phyloP scores from a whole-genome alignment of 2,113 vertebrate genomes.

The Cynopterus brachyotis region DNA sequence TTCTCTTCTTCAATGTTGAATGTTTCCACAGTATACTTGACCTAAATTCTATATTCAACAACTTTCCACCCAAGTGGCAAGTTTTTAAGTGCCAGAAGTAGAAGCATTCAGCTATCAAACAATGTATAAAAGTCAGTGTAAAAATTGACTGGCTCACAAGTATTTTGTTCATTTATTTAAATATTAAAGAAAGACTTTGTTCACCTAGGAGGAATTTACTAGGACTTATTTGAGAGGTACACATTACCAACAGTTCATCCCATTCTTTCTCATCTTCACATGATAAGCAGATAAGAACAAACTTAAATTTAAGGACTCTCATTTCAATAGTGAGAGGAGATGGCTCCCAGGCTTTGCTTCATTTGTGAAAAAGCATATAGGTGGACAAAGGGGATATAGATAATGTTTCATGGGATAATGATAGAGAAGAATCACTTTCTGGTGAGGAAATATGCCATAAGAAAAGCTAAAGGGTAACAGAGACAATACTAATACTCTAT shows the following conservation, averaged over 20 bases:
- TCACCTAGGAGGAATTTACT: neutral
- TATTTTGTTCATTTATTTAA: neutral
- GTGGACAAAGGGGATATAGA: neutral
- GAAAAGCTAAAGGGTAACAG: neutral
- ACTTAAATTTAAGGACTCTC: neutral
- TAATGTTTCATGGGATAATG: neutral
- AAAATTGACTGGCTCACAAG: neutral
- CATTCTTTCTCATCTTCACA: neutral
- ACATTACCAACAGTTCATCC: neutral
- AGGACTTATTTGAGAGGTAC: neutral
- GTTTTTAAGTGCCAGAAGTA: slow-evolving; percentile 13
- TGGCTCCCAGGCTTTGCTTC: neutral
- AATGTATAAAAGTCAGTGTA: neutral
- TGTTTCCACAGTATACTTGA: neutral
- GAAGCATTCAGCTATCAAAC: neutral
- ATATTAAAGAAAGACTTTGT: neutral
- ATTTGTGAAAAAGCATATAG: neutral
- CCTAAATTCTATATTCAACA: neutral
- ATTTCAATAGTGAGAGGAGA: neutral
- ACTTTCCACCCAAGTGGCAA: neutral
- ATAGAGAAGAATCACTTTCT: neutral
- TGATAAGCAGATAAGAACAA: neutral
- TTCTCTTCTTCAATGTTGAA: neutral
- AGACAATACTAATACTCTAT: neutral
- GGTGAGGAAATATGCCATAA: neutral